Evolutionary conservation across 2,113 vertebrate species (phyloP).

Genomic region (Epinephelus lanceolatus): DNA sequence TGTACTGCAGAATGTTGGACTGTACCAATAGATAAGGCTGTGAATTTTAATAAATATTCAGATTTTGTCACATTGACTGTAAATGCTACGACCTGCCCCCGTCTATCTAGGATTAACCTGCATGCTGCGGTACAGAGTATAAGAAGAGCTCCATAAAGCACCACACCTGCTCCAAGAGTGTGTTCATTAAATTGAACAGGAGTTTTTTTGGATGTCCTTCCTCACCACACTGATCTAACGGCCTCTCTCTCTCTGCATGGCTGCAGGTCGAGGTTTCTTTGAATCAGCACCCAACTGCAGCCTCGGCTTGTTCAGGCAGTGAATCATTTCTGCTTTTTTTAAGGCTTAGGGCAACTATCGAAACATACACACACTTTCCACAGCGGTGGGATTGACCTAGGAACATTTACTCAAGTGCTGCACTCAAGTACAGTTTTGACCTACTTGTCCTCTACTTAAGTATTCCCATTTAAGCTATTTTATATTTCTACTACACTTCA

Average conservation of each 20-base stretch:
- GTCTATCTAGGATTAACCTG: not conserved
- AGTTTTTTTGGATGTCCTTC: not conserved
- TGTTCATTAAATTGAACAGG: slow-evolving; percentile 10
- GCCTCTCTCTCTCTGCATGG: not conserved
- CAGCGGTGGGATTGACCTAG: not conserved
- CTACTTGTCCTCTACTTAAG: not conserved
- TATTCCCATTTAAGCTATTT: not conserved
- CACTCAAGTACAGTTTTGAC: not conserved
- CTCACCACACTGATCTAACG: not conserved
- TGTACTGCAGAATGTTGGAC: slow-evolving; percentile 11
- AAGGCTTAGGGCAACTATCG: not conserved
- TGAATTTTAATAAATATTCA: slow-evolving; percentile 41
- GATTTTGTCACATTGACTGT: not conserved
- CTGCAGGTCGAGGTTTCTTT: slow-evolving; percentile 35
- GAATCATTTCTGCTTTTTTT: slow-evolving; percentile 25
- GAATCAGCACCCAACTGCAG: slow-evolving; percentile 13
- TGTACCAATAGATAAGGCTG: slow-evolving; percentile 9
- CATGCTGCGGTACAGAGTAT: not conserved
- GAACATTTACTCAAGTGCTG: not conserved
- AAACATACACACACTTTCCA: slow-evolving; percentile 1
- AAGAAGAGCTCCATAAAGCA: not conserved
- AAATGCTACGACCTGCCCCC: not conserved
- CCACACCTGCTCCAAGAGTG: not conserved
- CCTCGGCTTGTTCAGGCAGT: not conserved
- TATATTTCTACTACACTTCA: not conserved